phyloP scores from a whole-genome alignment of 2,797 vertebrate species.

The Falco concolor region DNA sequence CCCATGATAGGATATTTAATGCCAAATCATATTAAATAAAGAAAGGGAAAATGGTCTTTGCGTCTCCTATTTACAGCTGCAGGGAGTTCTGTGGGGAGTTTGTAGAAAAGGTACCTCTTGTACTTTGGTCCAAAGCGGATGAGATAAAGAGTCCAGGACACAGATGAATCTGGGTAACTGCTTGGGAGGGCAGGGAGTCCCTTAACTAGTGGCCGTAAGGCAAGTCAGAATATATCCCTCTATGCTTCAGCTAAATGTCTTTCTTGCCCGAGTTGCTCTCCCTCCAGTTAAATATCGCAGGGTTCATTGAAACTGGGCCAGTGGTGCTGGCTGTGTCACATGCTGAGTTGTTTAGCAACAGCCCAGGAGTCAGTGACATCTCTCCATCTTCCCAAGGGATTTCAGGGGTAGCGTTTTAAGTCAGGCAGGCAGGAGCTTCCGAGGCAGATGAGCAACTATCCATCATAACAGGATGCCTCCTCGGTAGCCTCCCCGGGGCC shows the following conservation, averaged over 20 bases:
- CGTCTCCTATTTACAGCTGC: neutral
- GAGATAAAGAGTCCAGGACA: neutral
- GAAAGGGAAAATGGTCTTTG: neutral
- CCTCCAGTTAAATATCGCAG: neutral
- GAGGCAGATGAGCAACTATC: neutral
- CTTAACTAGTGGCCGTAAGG: neutral
- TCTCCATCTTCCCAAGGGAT: neutral
- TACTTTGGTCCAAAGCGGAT: neutral
- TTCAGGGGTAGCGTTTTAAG: neutral
- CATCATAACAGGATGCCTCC: neutral
- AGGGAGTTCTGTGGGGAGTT: neutral
- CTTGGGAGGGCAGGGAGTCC: neutral
- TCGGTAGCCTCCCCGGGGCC: neutral
- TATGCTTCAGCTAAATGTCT: neutral
- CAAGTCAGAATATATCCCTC: neutral
- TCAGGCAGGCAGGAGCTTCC: neutral
- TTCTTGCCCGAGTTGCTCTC: neutral
- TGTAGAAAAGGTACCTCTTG: neutral
- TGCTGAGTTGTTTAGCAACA: neutral
- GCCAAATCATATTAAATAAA: neutral
- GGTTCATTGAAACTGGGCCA: neutral
- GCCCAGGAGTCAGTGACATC: neutral
- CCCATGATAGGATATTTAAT: neutral
- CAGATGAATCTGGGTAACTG: neutral
- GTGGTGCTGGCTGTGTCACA: neutral